Conservation (phyloP, 2,797 vertebrate species). For the Coilia nasus region DNA sequence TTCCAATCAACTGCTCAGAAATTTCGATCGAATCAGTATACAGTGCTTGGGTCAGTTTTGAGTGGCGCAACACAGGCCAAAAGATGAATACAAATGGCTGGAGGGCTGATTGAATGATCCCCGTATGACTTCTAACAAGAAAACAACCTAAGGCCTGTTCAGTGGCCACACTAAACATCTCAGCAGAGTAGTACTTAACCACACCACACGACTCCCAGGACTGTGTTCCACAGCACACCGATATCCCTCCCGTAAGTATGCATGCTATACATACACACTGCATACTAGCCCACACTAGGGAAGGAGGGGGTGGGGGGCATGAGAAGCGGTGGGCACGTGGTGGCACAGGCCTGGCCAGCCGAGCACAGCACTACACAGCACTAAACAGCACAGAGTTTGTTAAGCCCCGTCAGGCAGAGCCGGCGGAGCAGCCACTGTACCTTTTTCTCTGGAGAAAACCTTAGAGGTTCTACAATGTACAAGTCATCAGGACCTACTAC, state of each 20-base stretch:
- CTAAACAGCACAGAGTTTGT: background rate
- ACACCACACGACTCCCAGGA: conserved; percentile 32
- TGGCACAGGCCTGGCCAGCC: background rate
- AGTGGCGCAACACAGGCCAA: background rate
- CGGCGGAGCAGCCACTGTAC: conserved; percentile 74
- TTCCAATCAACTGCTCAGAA: background rate
- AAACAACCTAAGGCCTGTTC: background rate
- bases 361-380: conserved; percentile 4
- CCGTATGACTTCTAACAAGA: background rate
- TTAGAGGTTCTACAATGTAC: conserved; percentile 99
- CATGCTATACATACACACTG: background rate
- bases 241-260: background rate
- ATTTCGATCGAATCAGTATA: background rate
- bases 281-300: background rate
- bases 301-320: conserved; percentile 29
- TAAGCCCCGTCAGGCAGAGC: conserved; percentile 49
- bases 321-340: conserved; percentile 23
- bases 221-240: conserved; percentile 47
- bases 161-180: background rate
- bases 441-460: conserved; percentile 99
- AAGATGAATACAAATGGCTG: background rate
- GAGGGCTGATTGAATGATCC: background rate
- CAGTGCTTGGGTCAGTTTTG: background rate
- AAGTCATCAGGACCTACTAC: conserved; percentile 94
- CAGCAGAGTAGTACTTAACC: conserved; percentile 56